A percentile compares a stretch with the other conserved stretches of the same genome.
phyloP scores from a whole-genome alignment of 2,888 invertebrate species.

The Andrena fulva region DNA sequence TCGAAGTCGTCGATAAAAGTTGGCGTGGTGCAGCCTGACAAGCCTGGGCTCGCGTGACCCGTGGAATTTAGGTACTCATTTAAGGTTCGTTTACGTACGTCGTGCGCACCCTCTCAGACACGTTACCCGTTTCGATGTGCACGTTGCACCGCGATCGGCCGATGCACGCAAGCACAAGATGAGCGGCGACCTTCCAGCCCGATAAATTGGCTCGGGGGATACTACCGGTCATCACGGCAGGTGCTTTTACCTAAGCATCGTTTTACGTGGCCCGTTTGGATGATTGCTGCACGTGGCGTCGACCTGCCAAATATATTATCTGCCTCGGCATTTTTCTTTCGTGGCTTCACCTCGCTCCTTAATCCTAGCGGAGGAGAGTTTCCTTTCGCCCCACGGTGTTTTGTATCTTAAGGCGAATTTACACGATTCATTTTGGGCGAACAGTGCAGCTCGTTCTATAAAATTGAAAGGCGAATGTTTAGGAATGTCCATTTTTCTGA shows the following conservation, averaged over 20 bases:
- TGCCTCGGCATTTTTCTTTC: neutral
- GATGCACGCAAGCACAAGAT: constrained; percentile 59
- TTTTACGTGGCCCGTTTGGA: constrained; percentile 9
- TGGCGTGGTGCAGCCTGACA: constrained; percentile 10
- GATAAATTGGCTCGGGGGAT: constrained; percentile 59
- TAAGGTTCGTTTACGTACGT: constrained; percentile 74
- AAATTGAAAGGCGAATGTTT: too few relatives aligned
- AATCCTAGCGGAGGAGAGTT: neutral
- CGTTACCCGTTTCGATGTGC: constrained; percentile 16
- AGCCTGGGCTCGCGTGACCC: constrained; percentile 68
- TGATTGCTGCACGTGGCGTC: constrained; percentile 10
- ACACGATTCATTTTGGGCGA: too few relatives aligned
- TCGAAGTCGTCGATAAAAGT: constrained; percentile 54
- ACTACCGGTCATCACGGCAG: constrained; percentile 56
- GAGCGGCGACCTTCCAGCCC: constrained; percentile 45
- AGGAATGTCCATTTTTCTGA: too few relatives aligned
- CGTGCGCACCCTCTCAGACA: constrained; percentile 18
- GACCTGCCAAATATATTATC: neutral
- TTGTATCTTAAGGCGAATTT: too few relatives aligned
- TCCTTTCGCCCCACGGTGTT: too few relatives aligned
- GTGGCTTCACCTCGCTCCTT: neutral
- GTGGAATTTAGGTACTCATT: constrained; percentile 73
- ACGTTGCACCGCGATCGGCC: constrained; percentile 26
- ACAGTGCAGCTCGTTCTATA: too few relatives aligned
- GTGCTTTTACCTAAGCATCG: constrained; percentile 49